Conservation (phyloP, 1,140 invertebrate genomes). For the Drosophila parabipectinata region DNA sequence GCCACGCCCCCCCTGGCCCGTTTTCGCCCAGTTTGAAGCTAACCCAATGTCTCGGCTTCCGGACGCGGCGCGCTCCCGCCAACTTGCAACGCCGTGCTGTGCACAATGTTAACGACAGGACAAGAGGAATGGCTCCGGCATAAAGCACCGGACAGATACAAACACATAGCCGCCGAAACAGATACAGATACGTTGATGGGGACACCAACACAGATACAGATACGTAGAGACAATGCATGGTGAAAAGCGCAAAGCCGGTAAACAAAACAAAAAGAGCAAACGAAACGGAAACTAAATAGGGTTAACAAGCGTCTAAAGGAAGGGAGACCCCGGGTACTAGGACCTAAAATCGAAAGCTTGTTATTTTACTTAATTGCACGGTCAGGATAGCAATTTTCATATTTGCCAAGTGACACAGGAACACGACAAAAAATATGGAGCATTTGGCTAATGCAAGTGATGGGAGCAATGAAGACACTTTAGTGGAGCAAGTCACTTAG, state of each 20-base stretch:
- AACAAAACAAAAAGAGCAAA: conserved; percentile 31
- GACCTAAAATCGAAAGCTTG: conserved; percentile 38
- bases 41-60: conserved; percentile 40
- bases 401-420: conserved; percentile 33
- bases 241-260: conserved; percentile 31
- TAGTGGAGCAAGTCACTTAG: not conserved
- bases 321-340: not conserved
- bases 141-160: conserved; percentile 12
- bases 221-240: conserved; percentile 16
- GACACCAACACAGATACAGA: not conserved
- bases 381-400: conserved; percentile 35
- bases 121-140: conserved; percentile 8
- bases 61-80: conserved; percentile 20
- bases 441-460: conserved; percentile 18
- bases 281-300: conserved; percentile 43
- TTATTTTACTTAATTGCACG: conserved; percentile 56
- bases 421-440: not conserved
- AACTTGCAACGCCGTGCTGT: conserved; percentile 10
- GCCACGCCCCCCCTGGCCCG: not conserved
- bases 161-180: not conserved
- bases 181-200: conserved; percentile 1
- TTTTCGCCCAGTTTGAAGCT: not conserved
- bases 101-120: conserved; percentile 33
- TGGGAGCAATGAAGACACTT: not conserved
- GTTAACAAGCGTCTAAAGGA: conserved; percentile 21